Evolutionary conservation across 2,797 vertebrate genomes (phyloP).

Genomic region (Poeciliopsis infans): DNA sequence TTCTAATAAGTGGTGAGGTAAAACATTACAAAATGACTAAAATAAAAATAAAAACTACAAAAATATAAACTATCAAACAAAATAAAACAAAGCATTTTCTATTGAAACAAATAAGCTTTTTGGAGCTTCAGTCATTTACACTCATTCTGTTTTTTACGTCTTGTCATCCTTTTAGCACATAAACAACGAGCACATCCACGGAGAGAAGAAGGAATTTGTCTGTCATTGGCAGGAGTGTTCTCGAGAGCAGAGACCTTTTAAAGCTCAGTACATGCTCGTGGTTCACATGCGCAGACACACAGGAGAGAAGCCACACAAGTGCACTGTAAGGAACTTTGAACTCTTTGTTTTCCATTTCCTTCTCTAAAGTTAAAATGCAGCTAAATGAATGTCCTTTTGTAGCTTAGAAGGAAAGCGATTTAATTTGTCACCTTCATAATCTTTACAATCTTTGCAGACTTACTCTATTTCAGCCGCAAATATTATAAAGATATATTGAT

Average conservation of each 20-base stretch:
- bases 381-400: neutral
- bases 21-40: neutral
- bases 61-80: neutral
- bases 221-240: slow-evolving; percentile 97
- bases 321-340: slow-evolving; percentile 87
- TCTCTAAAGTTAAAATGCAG: neutral
- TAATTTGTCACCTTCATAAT: neutral
- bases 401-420: neutral
- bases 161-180: slow-evolving; percentile 86
- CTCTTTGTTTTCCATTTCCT: neutral
- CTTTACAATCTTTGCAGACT: neutral
- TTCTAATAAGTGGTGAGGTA: neutral
- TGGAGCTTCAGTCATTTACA: neutral
- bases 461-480: neutral
- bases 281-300: slow-evolving; percentile 99
- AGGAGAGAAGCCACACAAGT: slow-evolving; percentile 98
- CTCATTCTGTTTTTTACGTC: neutral
- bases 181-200: slow-evolving; percentile 98
- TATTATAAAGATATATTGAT: neutral
- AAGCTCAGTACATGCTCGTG: slow-evolving; percentile 99
- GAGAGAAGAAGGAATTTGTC: slow-evolving; percentile 98
- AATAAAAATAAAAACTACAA: neutral
- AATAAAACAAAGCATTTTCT: neutral
- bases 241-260: slow-evolving; percentile 95
- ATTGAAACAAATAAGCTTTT: neutral